Evolutionary conservation across 1,140 invertebrate genomes (phyloP).

Genomic region (Maniola jurtina): DNA sequence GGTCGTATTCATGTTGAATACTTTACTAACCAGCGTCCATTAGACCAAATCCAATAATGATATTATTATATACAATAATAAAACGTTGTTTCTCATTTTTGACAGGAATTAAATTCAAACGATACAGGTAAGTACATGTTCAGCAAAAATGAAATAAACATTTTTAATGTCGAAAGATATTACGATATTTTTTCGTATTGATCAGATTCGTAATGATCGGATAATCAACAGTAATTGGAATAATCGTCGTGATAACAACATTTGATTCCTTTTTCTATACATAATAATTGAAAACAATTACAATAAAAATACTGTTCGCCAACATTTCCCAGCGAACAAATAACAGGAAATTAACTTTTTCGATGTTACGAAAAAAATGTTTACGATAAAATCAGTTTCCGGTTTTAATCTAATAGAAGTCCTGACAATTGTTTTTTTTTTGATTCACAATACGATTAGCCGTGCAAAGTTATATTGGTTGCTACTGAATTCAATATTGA

Average conservation of each 20-base stretch:
- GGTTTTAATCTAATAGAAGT: slow-evolving; percentile 1
- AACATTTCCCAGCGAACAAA: slow-evolving; percentile 15
- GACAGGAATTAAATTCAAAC: no score
- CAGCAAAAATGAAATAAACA: no score
- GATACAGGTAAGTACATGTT: no score
- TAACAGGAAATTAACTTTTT: slow-evolving; percentile 28
- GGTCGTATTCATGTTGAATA: no score
- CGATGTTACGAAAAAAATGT: slow-evolving; percentile 2
- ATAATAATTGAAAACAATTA: slow-evolving; percentile 1
- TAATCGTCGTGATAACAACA: slow-evolving; percentile 16
- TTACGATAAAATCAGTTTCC: slow-evolving; percentile 5
- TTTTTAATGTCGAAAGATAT: not conserved
- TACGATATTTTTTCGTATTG: not conserved
- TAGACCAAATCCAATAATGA: no score
- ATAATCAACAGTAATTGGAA: slow-evolving; percentile 23
- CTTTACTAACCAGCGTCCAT: no score
- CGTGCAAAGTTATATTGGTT: not conserved
- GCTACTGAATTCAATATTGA: not conserved
- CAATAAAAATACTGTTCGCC: not conserved
- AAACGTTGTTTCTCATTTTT: no score
- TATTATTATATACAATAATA: no score
- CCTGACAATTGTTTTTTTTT: slow-evolving; percentile 1
- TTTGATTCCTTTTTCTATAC: not conserved
- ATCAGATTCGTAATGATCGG: not conserved
- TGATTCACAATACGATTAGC: not conserved